Percentiles rank a stretch among this genome's conserved stretches.
These are phyloP conservation scores for Apamea epomidion DNA, from an alignment of 2,888 invertebrate species.

Conservation along the genomic window DNA sequence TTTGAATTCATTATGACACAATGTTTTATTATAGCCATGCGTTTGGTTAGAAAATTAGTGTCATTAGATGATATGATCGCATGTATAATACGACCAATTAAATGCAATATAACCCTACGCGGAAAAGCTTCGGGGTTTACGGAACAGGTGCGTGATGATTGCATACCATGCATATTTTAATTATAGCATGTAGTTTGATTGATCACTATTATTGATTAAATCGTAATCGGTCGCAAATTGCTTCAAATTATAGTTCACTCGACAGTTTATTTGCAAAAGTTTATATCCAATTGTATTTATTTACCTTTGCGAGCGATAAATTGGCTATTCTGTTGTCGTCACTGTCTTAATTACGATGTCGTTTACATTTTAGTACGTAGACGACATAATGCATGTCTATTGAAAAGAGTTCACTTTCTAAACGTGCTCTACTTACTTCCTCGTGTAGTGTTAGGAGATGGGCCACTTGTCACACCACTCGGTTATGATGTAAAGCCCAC, in stretches of 20 bases:
- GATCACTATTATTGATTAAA: constrained; percentile 66
- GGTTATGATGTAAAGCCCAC: constrained; percentile 87
- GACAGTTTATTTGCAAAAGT: constrained; percentile 20
- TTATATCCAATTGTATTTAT: background rate
- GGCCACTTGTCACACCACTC: constrained; percentile 74
- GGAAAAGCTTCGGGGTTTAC: constrained; percentile 69
- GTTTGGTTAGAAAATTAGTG: constrained; percentile 60
- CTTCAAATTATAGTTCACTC: constrained; percentile 49
- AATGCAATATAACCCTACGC: constrained; percentile 71
- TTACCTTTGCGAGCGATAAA: background rate
- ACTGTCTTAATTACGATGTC: constrained; percentile 5
- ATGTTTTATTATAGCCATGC: constrained; percentile 54
- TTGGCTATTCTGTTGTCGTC: background rate
- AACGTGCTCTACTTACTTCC: constrained; percentile 18
- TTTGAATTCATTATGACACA: constrained; percentile 69
- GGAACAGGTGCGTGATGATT: constrained; percentile 60
- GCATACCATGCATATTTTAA: constrained; percentile 62
- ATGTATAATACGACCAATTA: constrained; percentile 58
- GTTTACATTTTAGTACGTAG: background rate
- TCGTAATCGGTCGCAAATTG: constrained; percentile 54
- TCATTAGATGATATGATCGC: constrained; percentile 66
- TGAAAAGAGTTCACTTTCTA: constrained; percentile 43
- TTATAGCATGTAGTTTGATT: constrained; percentile 60
- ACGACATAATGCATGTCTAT: background rate
- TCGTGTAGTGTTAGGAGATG: constrained; percentile 71